A percentile compares a stretch with the other conserved stretches of the same genome.
Conservation (phyloP, 1,140 invertebrate species). For the Drosophila parabipectinata region DNA sequence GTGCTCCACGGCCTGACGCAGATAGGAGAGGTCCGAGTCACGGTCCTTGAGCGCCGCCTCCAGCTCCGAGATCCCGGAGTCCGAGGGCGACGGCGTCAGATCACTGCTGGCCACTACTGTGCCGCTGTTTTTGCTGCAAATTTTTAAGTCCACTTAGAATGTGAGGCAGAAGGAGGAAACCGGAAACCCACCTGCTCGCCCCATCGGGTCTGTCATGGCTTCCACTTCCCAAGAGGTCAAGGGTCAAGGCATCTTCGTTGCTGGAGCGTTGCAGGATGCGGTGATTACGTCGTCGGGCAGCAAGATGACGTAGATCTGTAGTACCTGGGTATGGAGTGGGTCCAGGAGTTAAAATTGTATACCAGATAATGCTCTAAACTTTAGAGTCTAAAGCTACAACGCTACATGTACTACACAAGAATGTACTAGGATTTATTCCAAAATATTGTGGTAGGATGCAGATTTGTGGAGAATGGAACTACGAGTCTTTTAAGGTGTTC, state of each 20-base stretch:
- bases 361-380: too few relatives aligned
- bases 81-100: conserved; percentile 91
- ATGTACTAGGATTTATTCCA: too few relatives aligned
- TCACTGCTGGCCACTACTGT: conserved; percentile 66
- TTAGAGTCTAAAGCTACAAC: too few relatives aligned
- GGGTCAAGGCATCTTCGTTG: conserved; percentile 47
- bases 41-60: conserved; percentile 90
- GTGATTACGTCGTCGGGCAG: conserved; percentile 61
- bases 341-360: too few relatives aligned
- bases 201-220: conserved; percentile 55
- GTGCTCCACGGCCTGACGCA: conserved; percentile 91
- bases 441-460: too few relatives aligned
- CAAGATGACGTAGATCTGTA: conserved; percentile 71
- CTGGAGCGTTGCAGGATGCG: conserved; percentile 50
- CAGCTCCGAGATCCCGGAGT: conserved; percentile 92
- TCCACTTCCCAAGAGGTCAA: conserved; percentile 25
- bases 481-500: too few relatives aligned
- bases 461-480: too few relatives aligned
- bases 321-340: conserved; percentile 50
- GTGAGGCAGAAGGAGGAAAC: neutral
- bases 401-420: too few relatives aligned
- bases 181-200: conserved; percentile 41
- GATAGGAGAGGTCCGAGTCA: conserved; percentile 89
- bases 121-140: conserved; percentile 50
- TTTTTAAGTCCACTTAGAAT: too few relatives aligned